Evolutionary conservation across 2,888 invertebrate genomes (phyloP), one percentile per base, ranked within the genome.

Genomic region (Epiblema foenella): DNA sequence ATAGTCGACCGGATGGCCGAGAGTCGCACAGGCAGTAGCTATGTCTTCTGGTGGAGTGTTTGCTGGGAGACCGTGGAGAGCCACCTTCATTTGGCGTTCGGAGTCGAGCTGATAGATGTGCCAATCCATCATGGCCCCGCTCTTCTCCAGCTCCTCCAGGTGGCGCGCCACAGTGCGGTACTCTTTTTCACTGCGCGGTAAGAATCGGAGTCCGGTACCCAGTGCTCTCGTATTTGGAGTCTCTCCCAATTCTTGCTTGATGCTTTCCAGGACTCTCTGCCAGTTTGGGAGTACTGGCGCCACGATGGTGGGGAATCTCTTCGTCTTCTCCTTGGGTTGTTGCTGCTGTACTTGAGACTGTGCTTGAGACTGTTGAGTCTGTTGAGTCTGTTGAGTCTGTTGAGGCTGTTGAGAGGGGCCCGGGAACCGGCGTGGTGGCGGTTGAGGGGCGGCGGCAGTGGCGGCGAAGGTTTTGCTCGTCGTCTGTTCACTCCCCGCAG

Each of bases 11-110:
- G 15, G n/a, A n/a, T 10, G 42, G n/a, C 42, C 42, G 0, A 46
- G 42, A 1, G 20, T 0, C 1, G 0, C 0, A 1, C 8, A 10
- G 0, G 60, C 60, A 0, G 10, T 15, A 1, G 4, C n/a, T 0
- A 60, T 46, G 1, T 60, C 24, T 0, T 24, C 46, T 0, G 20
- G 0, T 0, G 29, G 9, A 0, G 63, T 63, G 12, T 37, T 37
- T 0, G 37, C 0, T 1, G 63, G 63, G 0, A 63, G 63, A 1
- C 63, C 63, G 3, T 33, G 17, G 0, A 63, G 33, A 1, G 63
- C 63, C 33, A 54, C 54, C 11, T 54, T 64, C 39, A 39, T 15
- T 5, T 15, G 20, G 17, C 7, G 20, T 0, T 54, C 39, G 0
- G 0, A 1, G 0, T 12, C 0, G 0, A n/a, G 8, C 3, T 10